A percentile compares a stretch with the other conserved stretches of the same genome.
phyloP scores from a whole-genome alignment of 2,113 vertebrate species.

The Epinephelus lanceolatus region DNA sequence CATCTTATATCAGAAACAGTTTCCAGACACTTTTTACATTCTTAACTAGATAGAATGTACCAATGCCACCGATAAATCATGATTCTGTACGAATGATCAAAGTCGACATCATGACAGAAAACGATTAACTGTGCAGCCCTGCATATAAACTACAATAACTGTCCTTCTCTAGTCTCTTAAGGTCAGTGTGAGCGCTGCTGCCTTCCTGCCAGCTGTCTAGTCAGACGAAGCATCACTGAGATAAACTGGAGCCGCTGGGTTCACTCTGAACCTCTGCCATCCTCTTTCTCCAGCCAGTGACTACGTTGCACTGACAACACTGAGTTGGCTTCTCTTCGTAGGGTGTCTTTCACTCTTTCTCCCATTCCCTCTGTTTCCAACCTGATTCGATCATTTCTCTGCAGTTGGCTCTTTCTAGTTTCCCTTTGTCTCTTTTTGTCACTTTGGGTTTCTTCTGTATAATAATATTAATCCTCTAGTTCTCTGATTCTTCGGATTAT shows the following conservation, averaged over 20 bases:
- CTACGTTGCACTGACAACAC: constrained; percentile 76
- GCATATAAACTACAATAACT: background rate
- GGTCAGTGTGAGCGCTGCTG: constrained; percentile 33
- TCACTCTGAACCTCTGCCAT: constrained; percentile 25
- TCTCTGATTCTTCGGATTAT: constrained; percentile 80
- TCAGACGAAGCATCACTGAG: constrained; percentile 23
- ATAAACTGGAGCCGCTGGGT: constrained; percentile 16
- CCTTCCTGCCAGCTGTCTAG: constrained; percentile 16
- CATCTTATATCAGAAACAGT: background rate
- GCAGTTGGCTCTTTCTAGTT: constrained; percentile 69
- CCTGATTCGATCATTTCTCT: constrained; percentile 65
- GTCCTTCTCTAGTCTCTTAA: constrained; percentile 8
- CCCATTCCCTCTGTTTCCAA: constrained; percentile 57
- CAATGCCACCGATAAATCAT: background rate
- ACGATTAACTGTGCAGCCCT: constrained; percentile 9
- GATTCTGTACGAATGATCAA: background rate
- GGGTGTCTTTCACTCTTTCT: constrained; percentile 54
- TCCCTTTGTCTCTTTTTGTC: constrained; percentile 67
- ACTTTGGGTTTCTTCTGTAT: constrained; percentile 78
- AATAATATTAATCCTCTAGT: constrained; percentile 77
- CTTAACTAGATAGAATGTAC: background rate
- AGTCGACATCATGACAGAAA: background rate
- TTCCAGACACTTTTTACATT: background rate
- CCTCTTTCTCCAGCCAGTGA: constrained; percentile 34
- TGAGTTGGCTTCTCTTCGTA: constrained; percentile 60